A percentile compares a stretch with the other conserved stretches of the same genome.
Conservation (phyloP, 1,140 invertebrate genomes). For the Drosophila watanabei region DNA sequence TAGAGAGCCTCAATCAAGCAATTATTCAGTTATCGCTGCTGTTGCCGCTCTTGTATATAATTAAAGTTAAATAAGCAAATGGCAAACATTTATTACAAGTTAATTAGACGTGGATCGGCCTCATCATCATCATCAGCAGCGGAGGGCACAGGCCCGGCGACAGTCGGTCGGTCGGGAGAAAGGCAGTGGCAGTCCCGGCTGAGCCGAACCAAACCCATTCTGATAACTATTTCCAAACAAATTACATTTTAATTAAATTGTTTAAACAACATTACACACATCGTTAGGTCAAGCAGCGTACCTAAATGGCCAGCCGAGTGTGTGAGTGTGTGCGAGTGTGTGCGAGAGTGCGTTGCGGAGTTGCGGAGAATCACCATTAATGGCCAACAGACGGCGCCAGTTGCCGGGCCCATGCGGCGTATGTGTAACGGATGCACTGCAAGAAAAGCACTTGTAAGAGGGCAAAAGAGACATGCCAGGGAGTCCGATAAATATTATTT, state of each 20-base stretch:
- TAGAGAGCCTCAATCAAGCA: constrained; percentile 55
- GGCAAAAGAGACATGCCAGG: background rate
- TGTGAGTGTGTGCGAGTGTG: constrained; percentile 25
- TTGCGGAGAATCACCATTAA: constrained; percentile 80
- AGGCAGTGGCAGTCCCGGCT: constrained; percentile 11
- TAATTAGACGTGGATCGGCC: constrained; percentile 80
- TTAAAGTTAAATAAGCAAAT: constrained; percentile 83
- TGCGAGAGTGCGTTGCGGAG: constrained; percentile 39
- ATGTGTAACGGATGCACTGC: constrained; percentile 64
- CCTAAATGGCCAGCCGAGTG: constrained; percentile 69
- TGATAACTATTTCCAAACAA: constrained; percentile 85
- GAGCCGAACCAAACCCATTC: constrained; percentile 66
- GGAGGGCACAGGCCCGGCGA: constrained; percentile 5
- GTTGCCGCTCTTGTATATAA: constrained; percentile 56
- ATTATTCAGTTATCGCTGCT: constrained; percentile 65
- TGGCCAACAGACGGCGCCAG: constrained; percentile 78
- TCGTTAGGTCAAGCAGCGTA: constrained; percentile 83
- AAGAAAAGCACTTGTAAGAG: background rate
- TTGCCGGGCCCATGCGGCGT: constrained; percentile 70
- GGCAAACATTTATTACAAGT: constrained; percentile 83
- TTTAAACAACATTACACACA: constrained; percentile 85
- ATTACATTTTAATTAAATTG: constrained; percentile 86
- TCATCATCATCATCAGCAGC: constrained; percentile 75
- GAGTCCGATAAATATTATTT: background rate
- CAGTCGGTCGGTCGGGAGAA: background rate